Percentiles rank a stretch among this genome's conserved stretches.
Evolutionary conservation across 2,888 invertebrate genomes (phyloP).

Genomic region (Drosophila sordidapex): DNA sequence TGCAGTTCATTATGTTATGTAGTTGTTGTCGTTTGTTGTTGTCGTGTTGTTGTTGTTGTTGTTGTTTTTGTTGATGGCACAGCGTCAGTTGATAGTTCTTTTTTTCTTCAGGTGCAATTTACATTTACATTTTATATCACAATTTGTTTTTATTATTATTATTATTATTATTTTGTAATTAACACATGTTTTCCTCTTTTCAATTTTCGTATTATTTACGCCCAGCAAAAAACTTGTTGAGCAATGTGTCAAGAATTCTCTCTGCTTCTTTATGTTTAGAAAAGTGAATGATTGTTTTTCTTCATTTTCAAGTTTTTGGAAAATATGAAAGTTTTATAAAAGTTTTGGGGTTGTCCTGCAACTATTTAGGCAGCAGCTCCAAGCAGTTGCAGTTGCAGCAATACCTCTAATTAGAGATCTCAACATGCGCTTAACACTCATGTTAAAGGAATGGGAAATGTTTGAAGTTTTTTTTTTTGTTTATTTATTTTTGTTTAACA

Average conservation of each 20-base stretch:
- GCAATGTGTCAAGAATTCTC: conserved; percentile 64
- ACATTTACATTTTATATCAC: conserved; percentile 80
- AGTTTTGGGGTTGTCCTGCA: conserved; percentile 11
- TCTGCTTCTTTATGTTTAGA: conserved; percentile 35
- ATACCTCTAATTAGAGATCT: conserved; percentile 9
- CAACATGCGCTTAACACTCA: conserved; percentile 35
- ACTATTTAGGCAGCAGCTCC: background rate
- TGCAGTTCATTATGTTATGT: conserved; percentile 34
- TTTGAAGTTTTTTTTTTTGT: conserved; percentile 7
- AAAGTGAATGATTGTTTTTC: conserved; percentile 29
- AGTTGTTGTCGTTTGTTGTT: conserved; percentile 43
- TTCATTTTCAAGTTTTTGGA: conserved; percentile 23
- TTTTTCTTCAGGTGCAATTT: conserved; percentile 68
- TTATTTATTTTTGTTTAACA: conserved; percentile 18
- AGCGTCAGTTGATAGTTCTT: conserved; percentile 75
- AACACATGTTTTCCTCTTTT: conserved; percentile 60
- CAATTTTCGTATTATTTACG: conserved; percentile 58
- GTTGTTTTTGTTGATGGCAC: conserved; percentile 71
- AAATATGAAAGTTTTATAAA: conserved; percentile 24
- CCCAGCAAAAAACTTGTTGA: conserved; percentile 65
- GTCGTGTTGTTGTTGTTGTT: conserved; percentile 33
- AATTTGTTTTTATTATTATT: conserved; percentile 64
- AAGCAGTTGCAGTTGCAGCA: conserved; percentile 1
- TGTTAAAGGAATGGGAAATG: conserved; percentile 50
- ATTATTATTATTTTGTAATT: conserved; percentile 63